These are phyloP conservation scores for Pseudomyrmex flavicornis DNA, from an alignment of 1,140 invertebrate genomes.

Conservation along the genomic window DNA sequence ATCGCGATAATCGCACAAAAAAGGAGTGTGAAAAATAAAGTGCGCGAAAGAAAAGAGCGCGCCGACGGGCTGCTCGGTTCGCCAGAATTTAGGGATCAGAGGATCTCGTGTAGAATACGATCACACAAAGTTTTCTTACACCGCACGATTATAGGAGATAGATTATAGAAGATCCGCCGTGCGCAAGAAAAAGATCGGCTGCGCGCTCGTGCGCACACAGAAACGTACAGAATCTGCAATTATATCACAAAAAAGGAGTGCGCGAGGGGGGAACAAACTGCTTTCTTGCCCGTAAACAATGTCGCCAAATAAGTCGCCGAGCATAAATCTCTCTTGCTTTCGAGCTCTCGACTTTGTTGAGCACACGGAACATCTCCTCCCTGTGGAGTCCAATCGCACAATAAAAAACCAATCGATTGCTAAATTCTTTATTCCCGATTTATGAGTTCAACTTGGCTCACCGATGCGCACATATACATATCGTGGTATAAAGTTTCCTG, in stretches of 20 bases:
- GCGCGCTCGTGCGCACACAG: background rate
- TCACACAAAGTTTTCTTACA: conserved; percentile 73
- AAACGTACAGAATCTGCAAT: conserved; percentile 75
- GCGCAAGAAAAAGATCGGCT: conserved; percentile 76
- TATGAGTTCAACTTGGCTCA: conserved; percentile 26
- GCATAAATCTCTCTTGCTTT: conserved; percentile 68
- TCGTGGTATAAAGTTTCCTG: conserved; percentile 39
- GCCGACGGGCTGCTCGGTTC: background rate
- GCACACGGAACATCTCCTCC: background rate
- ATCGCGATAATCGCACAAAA: conserved; percentile 45
- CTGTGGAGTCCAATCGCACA: background rate
- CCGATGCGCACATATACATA: background rate
- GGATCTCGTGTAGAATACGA: conserved; percentile 30
- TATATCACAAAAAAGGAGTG: conserved; percentile 77
- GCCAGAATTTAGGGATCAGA: no score
- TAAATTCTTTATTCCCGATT: conserved; percentile 68
- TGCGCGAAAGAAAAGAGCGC: conserved; percentile 7
- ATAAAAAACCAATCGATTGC: conserved; percentile 64
- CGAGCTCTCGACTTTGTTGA: background rate
- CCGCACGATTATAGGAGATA: conserved; percentile 56
- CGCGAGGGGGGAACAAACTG: conserved; percentile 68
- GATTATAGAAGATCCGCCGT: conserved; percentile 29
- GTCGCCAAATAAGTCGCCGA: conserved; percentile 72
- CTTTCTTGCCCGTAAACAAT: conserved; percentile 75
- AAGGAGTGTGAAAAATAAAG: conserved; percentile 61